Evolutionary conservation across 30 jellyfish, hydroid and myxozoan genomes (phyloP).

Genomic region (Rhopilema esculentum): DNA sequence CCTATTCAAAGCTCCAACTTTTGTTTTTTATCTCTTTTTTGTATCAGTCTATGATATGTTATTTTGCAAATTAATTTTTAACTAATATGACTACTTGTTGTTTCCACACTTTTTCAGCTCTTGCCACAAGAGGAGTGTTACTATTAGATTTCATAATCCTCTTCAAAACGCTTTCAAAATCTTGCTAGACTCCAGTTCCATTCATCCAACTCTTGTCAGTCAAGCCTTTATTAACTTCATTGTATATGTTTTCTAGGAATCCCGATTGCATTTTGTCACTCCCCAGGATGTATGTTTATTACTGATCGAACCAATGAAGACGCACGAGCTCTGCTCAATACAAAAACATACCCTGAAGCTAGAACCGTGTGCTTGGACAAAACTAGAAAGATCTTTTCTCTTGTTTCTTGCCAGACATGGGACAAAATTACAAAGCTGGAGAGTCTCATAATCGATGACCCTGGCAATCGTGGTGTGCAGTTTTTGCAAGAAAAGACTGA

Average conservation of each 20-base stretch:
- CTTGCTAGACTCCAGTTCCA: no score
- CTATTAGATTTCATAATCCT: no score
- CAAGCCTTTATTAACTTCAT: no score
- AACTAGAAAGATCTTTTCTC: conserved; percentile 45
- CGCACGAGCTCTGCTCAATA: conserved; percentile 34
- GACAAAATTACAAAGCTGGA: conserved; percentile 43
- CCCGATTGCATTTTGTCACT: conserved; percentile 82
- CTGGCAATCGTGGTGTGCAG: conserved; percentile 76
- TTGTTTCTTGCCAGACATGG: conserved; percentile 64
- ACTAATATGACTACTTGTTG: no score
- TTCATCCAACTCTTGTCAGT: no score
- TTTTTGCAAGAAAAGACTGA: conserved; percentile 56
- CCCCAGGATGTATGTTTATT: conserved; percentile 87
- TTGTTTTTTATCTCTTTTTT: no score
- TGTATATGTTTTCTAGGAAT: conserved; percentile 47
- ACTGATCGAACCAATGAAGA: conserved; percentile 68
- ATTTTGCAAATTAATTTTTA: no score
- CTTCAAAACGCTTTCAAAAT: not conserved
- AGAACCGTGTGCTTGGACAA: conserved; percentile 74
- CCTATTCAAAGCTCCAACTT: no score
- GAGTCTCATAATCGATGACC: conserved; percentile 60
- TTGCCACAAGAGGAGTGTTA: no score
- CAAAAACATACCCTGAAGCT: conserved; percentile 75
- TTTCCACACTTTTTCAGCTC: no score
- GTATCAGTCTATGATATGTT: no score